A percentile compares a stretch with the other conserved stretches of the same genome.
Conservation (phyloP, 1,140 invertebrate species). For the Asobara japonica region DNA sequence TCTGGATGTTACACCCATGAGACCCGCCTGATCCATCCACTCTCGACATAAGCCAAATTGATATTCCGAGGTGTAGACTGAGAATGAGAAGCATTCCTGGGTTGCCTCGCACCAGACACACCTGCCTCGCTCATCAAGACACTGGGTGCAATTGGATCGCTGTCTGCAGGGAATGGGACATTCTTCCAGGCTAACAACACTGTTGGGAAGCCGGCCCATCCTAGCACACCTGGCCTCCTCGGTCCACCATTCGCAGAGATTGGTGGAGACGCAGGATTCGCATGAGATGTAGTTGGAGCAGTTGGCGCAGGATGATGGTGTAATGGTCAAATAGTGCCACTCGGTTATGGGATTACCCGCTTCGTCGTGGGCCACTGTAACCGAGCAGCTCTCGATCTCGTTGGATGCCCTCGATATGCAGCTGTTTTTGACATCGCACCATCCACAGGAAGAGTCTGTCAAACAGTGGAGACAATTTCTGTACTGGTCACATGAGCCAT, state of each 20-base stretch:
- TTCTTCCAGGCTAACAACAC: slow-evolving; percentile 72
- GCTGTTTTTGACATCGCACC: slow-evolving; percentile 80
- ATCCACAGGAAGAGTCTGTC: slow-evolving; percentile 88
- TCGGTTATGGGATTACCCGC: slow-evolving; percentile 61
- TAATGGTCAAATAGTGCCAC: slow-evolving; percentile 83
- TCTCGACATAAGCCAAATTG: slow-evolving; percentile 91
- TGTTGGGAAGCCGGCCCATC: slow-evolving; percentile 75
- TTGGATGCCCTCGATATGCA: slow-evolving; percentile 73
- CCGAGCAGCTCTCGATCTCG: slow-evolving; percentile 72
- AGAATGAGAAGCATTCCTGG: slow-evolving; percentile 91
- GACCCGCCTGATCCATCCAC: slow-evolving; percentile 85
- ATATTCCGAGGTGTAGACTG: slow-evolving; percentile 93
- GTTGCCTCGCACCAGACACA: slow-evolving; percentile 97
- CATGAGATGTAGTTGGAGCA: slow-evolving; percentile 92
- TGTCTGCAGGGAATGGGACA: slow-evolving; percentile 82
- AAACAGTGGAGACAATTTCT: slow-evolving; percentile 88
- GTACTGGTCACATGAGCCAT: slow-evolving; percentile 81
- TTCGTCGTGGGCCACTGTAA: slow-evolving; percentile 54
- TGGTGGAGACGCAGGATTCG: slow-evolving; percentile 76
- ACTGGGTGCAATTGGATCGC: slow-evolving; percentile 81
- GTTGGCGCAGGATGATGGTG: slow-evolving; percentile 82
- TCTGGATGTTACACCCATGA: slow-evolving; percentile 62
- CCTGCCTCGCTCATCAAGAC: slow-evolving; percentile 83
- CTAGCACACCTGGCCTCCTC: slow-evolving; percentile 85
- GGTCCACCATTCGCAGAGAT: slow-evolving; percentile 87